These are phyloP conservation scores for Malurus elegans DNA, from an alignment of 2,113 vertebrate species.

Conservation along the genomic window DNA sequence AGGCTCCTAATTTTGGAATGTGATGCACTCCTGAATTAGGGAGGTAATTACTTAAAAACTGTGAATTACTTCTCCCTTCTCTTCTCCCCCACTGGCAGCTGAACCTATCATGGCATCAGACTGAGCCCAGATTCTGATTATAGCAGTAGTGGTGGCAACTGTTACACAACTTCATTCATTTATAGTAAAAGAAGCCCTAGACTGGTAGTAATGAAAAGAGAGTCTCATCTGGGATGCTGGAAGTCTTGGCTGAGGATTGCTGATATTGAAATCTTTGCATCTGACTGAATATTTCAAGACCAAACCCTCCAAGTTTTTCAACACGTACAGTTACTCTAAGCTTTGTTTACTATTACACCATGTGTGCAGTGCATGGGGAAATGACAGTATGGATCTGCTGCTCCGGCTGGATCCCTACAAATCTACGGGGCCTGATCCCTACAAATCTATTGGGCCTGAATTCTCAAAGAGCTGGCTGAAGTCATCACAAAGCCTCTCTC, in stretches of 20 bases:
- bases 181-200: not conserved
- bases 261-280: not conserved
- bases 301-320: not conserved
- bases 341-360: not conserved
- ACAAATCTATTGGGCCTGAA: not conserved
- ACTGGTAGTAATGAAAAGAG: not conserved
- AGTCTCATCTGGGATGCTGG: not conserved
- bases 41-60: not conserved
- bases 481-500: not conserved
- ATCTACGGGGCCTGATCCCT: not conserved
- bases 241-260: not conserved
- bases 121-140: not conserved
- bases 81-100: not conserved
- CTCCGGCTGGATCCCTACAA: not conserved
- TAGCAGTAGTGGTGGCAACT: not conserved
- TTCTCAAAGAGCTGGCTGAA: not conserved
- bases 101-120: not conserved
- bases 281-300: not conserved
- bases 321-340: not conserved
- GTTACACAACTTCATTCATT: not conserved
- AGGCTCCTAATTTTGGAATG: not conserved
- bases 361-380: not conserved
- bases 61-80: not conserved
- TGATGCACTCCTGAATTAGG: not conserved
- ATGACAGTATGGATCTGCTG: not conserved